A percentile compares a stretch with the other conserved stretches of the same genome.
phyloP scores from a whole-genome alignment of 2,113 vertebrate genomes.

The Peucedramus taeniatus region DNA sequence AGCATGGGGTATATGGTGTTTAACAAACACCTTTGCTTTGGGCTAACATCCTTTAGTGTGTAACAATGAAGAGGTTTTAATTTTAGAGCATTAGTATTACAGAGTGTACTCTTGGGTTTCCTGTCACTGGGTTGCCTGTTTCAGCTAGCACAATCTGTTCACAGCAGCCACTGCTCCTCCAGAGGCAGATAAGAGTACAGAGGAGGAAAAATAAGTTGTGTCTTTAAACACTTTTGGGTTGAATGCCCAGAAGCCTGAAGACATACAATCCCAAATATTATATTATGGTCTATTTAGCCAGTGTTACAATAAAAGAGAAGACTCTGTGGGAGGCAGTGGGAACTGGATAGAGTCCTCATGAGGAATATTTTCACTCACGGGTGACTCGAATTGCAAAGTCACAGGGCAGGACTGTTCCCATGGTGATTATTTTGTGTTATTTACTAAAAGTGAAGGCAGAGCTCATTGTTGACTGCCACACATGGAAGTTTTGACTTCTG shows the following conservation, averaged over 20 bases:
- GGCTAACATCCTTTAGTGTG: not conserved
- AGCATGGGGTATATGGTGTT: not conserved
- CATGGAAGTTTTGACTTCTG: not conserved
- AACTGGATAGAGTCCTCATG: not conserved
- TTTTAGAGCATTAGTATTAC: not conserved
- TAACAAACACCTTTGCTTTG: not conserved
- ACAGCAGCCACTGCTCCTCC: not conserved
- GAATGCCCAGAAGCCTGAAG: not conserved
- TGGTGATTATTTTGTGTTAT: not conserved
- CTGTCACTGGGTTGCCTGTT: not conserved
- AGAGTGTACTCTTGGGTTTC: not conserved
- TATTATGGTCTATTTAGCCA: not conserved
- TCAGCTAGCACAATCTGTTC: not conserved
- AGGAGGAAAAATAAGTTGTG: not conserved
- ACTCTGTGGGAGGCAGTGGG: not conserved
- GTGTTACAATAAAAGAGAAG: not conserved
- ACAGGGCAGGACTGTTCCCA: not conserved
- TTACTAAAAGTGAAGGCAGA: not conserved
- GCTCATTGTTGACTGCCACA: not conserved
- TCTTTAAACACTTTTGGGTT: not conserved
- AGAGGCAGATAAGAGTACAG: not conserved
- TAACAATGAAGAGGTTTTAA: not conserved
- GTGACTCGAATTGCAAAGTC: not conserved
- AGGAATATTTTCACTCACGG: not conserved
- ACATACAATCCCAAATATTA: not conserved